Evolutionary conservation across 30 jellyfish, hydroid and myxozoan species (phyloP).

Genomic region (Mastigias papua): DNA sequence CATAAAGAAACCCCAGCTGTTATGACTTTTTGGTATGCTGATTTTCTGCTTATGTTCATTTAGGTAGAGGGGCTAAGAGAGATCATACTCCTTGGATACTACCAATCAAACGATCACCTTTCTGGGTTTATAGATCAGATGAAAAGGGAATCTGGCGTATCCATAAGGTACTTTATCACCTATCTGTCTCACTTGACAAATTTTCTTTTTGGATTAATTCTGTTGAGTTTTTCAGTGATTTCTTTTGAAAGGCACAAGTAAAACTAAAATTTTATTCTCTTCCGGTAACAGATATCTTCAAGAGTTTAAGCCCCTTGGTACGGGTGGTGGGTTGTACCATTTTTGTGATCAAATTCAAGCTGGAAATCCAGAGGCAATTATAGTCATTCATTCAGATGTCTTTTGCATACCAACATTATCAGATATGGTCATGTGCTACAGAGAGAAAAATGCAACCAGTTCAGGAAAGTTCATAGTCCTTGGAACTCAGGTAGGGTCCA

Average conservation of each 20-base stretch:
- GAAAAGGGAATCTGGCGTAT: constrained; percentile 69
- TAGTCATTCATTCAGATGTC: constrained; percentile 95
- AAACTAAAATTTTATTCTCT: not conserved
- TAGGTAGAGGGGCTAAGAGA: constrained; percentile 87
- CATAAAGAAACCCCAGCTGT: no score
- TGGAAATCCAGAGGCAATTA: constrained; percentile 76
- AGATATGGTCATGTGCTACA: constrained; percentile 71
- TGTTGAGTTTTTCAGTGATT: no score
- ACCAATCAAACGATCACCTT: constrained; percentile 88
- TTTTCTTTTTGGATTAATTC: no score
- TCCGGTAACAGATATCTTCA: constrained; percentile 76
- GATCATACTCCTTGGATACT: constrained; percentile 86
- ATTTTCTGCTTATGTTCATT: not conserved
- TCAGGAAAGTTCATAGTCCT: constrained; percentile 76
- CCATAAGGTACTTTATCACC: constrained; percentile 70
- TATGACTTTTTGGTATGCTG: not conserved
- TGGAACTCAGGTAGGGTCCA: constrained; percentile 83
- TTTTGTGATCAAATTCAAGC: constrained; percentile 94
- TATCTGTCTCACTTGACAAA: not conserved
- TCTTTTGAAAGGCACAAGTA: not conserved
- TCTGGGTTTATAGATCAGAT: constrained; percentile 85
- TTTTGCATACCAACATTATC: constrained; percentile 87
- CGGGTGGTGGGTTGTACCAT: constrained; percentile 97
- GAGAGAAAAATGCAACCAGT: constrained; percentile 51
- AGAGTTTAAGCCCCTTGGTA: constrained; percentile 95